These are phyloP conservation scores for Xanthia togata DNA, from an alignment of 2,888 invertebrate species.

Conservation along the genomic window DNA sequence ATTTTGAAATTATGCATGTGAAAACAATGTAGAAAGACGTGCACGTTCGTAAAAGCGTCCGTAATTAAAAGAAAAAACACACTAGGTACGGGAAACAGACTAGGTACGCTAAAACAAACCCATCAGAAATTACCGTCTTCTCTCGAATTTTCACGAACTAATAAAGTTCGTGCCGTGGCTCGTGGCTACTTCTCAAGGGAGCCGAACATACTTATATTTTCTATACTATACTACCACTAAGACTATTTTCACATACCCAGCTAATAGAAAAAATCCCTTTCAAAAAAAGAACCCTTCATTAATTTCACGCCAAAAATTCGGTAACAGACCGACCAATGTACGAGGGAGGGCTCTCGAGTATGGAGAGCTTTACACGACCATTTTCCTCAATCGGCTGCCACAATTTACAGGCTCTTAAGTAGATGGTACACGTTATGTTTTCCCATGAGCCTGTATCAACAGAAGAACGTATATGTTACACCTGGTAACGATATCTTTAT, in stretches of 20 bases:
- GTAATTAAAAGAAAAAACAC: too few relatives aligned
- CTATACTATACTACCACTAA: too few relatives aligned
- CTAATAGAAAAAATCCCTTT: slow-evolving; percentile 9
- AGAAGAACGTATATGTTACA: slow-evolving; percentile 21
- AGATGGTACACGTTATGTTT: slow-evolving; percentile 44
- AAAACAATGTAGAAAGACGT: too few relatives aligned
- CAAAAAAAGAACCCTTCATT: slow-evolving; percentile 1
- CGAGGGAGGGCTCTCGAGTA: slow-evolving; percentile 25
- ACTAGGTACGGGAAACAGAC: too few relatives aligned
- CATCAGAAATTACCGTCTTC: too few relatives aligned
- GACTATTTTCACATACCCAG: background rate
- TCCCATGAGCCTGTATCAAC: slow-evolving; percentile 32
- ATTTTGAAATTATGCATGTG: too few relatives aligned
- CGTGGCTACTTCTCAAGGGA: too few relatives aligned
- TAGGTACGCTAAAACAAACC: too few relatives aligned
- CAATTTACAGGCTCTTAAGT: slow-evolving; percentile 36
- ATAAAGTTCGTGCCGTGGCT: too few relatives aligned
- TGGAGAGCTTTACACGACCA: slow-evolving; percentile 14
- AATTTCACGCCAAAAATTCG: slow-evolving; percentile 23
- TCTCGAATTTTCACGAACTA: too few relatives aligned
- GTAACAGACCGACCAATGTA: slow-evolving; percentile 23
- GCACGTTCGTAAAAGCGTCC: too few relatives aligned
- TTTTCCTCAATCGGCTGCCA: slow-evolving; percentile 42
- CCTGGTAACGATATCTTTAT: slow-evolving; percentile 21
- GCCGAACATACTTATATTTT: too few relatives aligned